A percentile compares a stretch with the other conserved stretches of the same genome.
Conservation (phyloP, 1,140 invertebrate genomes). For the Geopemphigus sp. region DNA sequence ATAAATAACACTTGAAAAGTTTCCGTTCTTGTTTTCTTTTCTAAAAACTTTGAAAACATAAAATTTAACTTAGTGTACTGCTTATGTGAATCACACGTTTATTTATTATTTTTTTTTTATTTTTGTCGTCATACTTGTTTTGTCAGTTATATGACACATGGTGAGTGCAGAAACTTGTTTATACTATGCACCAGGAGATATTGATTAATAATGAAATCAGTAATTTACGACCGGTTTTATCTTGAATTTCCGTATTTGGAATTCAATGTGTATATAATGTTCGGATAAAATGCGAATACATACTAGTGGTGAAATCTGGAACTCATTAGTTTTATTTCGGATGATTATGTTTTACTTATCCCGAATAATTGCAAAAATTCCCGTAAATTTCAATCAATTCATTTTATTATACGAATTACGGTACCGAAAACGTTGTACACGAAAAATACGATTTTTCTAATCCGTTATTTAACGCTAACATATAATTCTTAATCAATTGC, state of each 20-base stretch:
- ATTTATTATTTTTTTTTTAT: conserved; percentile 28
- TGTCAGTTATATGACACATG: conserved; percentile 14
- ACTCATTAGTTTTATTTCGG: no score
- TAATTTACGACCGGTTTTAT: background rate
- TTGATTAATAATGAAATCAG: conserved; percentile 22
- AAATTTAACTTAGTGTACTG: conserved; percentile 13
- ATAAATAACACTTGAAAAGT: conserved; percentile 15
- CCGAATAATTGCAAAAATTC: no score
- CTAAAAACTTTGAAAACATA: background rate
- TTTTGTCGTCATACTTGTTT: conserved; percentile 12
- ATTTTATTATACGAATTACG: no score
- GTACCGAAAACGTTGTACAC: no score
- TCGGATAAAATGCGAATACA: no score
- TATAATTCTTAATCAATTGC: no score
- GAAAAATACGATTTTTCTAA: no score
- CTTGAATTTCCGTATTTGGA: background rate
- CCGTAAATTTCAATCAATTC: no score
- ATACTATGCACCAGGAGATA: background rate
- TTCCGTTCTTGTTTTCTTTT: background rate
- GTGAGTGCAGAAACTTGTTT: conserved; percentile 19
- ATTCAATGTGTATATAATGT: background rate
- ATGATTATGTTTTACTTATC: no score
- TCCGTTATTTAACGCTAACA: no score
- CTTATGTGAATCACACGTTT: background rate
- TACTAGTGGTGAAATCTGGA: no score